phyloP scores from a whole-genome alignment of 2,888 invertebrate genomes.

The Cremastobaeus sp. region DNA sequence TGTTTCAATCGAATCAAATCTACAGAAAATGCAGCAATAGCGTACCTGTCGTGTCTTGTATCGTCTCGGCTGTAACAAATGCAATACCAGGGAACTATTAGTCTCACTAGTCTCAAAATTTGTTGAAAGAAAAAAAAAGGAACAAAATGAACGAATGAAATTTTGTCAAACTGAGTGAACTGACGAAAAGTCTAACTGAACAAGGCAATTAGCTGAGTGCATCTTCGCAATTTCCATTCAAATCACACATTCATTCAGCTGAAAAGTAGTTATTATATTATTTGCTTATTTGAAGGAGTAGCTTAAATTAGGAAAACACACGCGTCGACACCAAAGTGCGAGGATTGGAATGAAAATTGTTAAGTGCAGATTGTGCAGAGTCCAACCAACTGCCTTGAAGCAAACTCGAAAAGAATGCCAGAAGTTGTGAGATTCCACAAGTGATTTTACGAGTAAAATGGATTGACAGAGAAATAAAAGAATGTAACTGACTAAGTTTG shows the following conservation, averaged over 20 bases:
- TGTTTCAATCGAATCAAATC: slow-evolving; percentile 76
- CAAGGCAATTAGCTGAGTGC: too few relatives aligned
- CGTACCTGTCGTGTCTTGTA: slow-evolving; percentile 78
- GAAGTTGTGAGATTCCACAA: slow-evolving; percentile 12
- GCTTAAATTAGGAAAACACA: too few relatives aligned
- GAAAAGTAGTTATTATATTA: too few relatives aligned
- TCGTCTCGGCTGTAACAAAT: slow-evolving; percentile 79
- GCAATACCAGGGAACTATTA: slow-evolving; percentile 74
- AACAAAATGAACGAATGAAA: slow-evolving; percentile 13
- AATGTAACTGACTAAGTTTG: slow-evolving; percentile 26
- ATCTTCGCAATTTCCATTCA: too few relatives aligned
- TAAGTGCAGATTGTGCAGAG: not conserved
- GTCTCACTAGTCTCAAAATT: slow-evolving; percentile 63
- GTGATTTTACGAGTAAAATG: slow-evolving; percentile 10
- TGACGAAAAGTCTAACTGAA: too few relatives aligned
- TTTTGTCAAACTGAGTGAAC: too few relatives aligned
- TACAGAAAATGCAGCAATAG: slow-evolving; percentile 76
- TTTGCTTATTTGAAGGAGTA: too few relatives aligned
- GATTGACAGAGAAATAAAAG: slow-evolving; percentile 15
- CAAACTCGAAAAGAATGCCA: not conserved
- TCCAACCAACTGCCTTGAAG: not conserved
- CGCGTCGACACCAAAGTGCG: too few relatives aligned
- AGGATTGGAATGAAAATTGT: too few relatives aligned
- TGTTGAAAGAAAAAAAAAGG: too few relatives aligned
- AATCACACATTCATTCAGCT: too few relatives aligned